Base-by-base conservation (phyloP, 2,113 vertebrate genomes). In the Hippolais icterina region DNA sequence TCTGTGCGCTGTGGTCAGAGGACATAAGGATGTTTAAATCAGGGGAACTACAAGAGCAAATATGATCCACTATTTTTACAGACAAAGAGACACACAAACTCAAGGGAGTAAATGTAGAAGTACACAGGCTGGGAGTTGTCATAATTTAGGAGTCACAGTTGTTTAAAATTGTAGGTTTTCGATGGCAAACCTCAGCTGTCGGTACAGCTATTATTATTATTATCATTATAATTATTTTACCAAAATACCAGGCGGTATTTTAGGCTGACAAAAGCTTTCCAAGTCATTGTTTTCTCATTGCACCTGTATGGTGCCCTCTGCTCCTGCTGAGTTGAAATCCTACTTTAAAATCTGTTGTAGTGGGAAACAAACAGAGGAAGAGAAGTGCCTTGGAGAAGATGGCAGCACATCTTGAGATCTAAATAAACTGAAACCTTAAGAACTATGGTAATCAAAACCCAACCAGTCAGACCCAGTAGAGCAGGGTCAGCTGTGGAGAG, bases 181-280 rank as follows among this genome's bases (percentile, higher is more conserved):
- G 42, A 50, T 89, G 56, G 84, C 87, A 97, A 97, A 71, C 69
- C 24, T 96, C 92, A 98, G 87, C 86, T 74, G 24, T 92, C 3
- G 0, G 57, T 90, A 74, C 93, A 95, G 92, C 93, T 78, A 44
- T 60, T 98, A 17, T 14, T 98, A 17, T 14, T 66, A 31, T 50
- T 91, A 97, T 96, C 96, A 96, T 96, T 97, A 96, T 93, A 93
- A 96, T 97, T 97, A 95, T 98, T 98, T 97, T 94, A 97, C 94
- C 91, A 97, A 97, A 94, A 61, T 61, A 61, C 87, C 53, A 94
- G 93, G 93, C 77, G 94, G 94, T 94, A 95, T 97, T 98, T 96
- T 92, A 96, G 89, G 53, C 94, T 97, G 93, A 96, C 56, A 96
- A 95, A 97, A 96, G 78, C 56, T 78, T 97, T 95, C 85, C 93